Evolutionary conservation across 1,140 invertebrate species (phyloP).

Genomic region (Adoxophyes honmai): DNA sequence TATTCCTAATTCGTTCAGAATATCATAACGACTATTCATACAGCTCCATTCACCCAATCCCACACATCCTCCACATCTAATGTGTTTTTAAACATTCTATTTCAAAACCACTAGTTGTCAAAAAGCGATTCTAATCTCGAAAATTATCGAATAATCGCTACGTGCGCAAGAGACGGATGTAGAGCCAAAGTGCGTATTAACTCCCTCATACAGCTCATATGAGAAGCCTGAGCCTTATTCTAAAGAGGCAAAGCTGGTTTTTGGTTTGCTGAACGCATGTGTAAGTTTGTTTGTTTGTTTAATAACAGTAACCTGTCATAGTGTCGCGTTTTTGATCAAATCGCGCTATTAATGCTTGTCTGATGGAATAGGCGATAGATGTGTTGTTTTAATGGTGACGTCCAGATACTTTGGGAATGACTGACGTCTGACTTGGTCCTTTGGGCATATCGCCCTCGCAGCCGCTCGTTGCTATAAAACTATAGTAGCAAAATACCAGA

Average conservation of each 20-base stretch:
- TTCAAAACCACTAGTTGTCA: constrained; percentile 9
- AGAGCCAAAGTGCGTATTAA: constrained; percentile 1
- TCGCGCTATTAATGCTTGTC: constrained; percentile 14
- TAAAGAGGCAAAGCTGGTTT: background rate
- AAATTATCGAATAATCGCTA: constrained; percentile 14
- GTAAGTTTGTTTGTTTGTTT: constrained; percentile 10
- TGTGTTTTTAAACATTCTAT: constrained; percentile 14
- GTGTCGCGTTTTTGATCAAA: constrained; percentile 15
- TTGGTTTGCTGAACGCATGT: background rate
- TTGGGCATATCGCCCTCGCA: no score
- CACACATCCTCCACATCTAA: background rate
- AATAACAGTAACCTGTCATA: constrained; percentile 17
- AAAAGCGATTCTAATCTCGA: constrained; percentile 7
- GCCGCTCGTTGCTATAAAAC: no score
- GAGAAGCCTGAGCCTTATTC: background rate
- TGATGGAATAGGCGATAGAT: background rate
- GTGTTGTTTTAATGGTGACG: background rate
- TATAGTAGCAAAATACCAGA: no score
- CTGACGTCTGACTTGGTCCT: no score
- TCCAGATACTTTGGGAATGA: no score
- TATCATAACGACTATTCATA: no score
- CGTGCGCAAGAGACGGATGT: constrained; percentile 9
- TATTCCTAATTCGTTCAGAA: no score
- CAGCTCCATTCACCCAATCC: no score
- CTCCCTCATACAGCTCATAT: background rate